Percentiles rank a stretch among this genome's conserved stretches.
Evolutionary conservation across 2,888 invertebrate species (phyloP).

Genomic region (Desoria tigrina): DNA sequence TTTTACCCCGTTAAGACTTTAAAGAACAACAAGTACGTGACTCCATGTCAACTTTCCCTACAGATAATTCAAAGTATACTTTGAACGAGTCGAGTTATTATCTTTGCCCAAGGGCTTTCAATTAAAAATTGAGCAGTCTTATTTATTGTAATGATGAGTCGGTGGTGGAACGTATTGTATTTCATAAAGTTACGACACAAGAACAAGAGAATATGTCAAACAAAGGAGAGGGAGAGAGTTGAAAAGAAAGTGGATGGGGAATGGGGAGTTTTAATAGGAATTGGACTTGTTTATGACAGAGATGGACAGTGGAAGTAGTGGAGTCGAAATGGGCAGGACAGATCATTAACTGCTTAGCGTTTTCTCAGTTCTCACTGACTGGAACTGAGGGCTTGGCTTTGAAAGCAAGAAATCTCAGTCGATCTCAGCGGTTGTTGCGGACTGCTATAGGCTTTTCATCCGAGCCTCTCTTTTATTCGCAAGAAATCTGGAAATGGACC

Average conservation of each 20-base stretch:
- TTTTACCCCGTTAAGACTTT: too few relatives aligned
- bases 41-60: too few relatives aligned
- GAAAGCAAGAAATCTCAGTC: neutral
- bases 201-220: too few relatives aligned
- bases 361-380: constrained; percentile 29
- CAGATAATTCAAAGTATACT: too few relatives aligned
- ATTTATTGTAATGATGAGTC: neutral
- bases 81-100: too few relatives aligned
- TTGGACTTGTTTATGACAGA: constrained; percentile 25
- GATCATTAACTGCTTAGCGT: constrained; percentile 46
- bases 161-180: too few relatives aligned
- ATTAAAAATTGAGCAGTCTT: too few relatives aligned
- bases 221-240: too few relatives aligned
- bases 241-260: neutral
- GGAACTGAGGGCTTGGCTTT: constrained; percentile 13
- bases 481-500: neutral
- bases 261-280: constrained; percentile 4
- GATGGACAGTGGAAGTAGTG: constrained; percentile 35
- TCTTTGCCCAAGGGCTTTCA: too few relatives aligned
- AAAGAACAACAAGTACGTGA: too few relatives aligned
- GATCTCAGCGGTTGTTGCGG: neutral
- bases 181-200: too few relatives aligned
- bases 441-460: neutral
- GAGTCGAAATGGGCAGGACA: constrained; percentile 38
- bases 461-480: neutral